Evolutionary conservation across 2,888 invertebrate species (phyloP).

Genomic region (Blomia tropicalis): DNA sequence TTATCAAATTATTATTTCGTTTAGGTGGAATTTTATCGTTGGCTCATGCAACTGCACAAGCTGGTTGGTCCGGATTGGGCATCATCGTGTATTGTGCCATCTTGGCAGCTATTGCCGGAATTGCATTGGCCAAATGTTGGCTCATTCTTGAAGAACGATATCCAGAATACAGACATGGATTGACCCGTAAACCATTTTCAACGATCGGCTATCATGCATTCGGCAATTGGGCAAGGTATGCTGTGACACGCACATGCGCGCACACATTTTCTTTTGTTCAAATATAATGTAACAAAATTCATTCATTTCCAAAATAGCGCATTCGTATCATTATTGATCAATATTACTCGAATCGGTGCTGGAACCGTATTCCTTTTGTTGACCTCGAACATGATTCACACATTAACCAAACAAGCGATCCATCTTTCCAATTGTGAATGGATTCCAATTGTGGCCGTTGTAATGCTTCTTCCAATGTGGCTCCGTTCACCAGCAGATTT

Average conservation of each 20-base stretch:
- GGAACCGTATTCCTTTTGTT: conserved; percentile 18
- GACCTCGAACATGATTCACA: background rate
- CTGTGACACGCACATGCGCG: too few species aligned
- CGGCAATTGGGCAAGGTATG: conserved; percentile 38
- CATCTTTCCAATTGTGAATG: conserved; percentile 55
- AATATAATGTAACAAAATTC: too few species aligned
- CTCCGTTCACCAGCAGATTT: conserved; percentile 78
- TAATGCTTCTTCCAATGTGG: conserved; percentile 67
- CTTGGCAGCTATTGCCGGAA: conserved; percentile 58
- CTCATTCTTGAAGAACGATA: conserved; percentile 52
- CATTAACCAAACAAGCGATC: background rate
- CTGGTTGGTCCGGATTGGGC: conserved; percentile 40
- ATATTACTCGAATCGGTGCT: conserved; percentile 19
- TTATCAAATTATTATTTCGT: background rate
- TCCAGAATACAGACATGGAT: conserved; percentile 41
- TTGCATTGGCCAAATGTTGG: conserved; percentile 64
- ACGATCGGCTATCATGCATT: conserved; percentile 63
- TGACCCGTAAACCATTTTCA: conserved; percentile 58
- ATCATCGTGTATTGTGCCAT: conserved; percentile 44
- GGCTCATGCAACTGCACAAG: background rate
- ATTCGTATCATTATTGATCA: conserved; percentile 8
- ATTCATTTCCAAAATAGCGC: background rate
- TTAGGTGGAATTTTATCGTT: background rate
- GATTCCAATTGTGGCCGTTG: conserved; percentile 55
- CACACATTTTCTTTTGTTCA: too few species aligned